Evolutionary conservation across 2,797 vertebrate genomes (phyloP), one percentile per base, ranked within the genome.

Genomic region (Sebastes paucispinis): DNA sequence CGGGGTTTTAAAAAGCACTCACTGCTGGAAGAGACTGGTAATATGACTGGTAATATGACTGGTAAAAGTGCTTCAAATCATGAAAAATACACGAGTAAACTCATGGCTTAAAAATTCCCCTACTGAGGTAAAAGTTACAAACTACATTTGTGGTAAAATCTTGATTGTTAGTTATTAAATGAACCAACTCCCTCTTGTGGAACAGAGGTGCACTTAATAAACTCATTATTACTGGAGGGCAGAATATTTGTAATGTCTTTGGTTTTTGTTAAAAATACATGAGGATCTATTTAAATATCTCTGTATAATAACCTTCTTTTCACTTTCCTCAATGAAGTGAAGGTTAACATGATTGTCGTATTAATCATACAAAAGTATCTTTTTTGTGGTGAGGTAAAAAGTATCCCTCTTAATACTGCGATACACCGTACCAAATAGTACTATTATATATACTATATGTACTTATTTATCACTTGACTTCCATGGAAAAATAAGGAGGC

Each of bases 241-340:
- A 80, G 29, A 22, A 34, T 69, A 87, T 68, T 68, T 25, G 36
- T 79, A 71, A 54, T 68, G 18, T 94, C 93, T 96, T 95, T 96
- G 94, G 89, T 86, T 75, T 87, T 84, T 80, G 64, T 27, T 73
- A 20, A 83, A 75, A 68, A 55, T 58, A 10, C 69, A 55, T 65
- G 2, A 82, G n/a, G 66, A 83, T 79, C 24, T 80, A 66, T 69
- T 88, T 83, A 93, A 83, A 91, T 77, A 88, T 32, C 6, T 85
- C 24, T 54, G 24, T 6, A 18, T 39, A 36, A 16, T 69, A 63
- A 54, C 3, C 3, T 1, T 9, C 62, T 75, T 69, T 54, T 77
- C n/a, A 74, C 16, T 20, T 72, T 83, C 39, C 5, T 73, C 4
- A n/a, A 1, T 52, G 50, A 52, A 52, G 50, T n/a, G 20, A 47